Evolutionary conservation across 2,113 vertebrate species (phyloP), one percentile per base, ranked within the genome.

Genomic region (Odontophorus gujanensis): DNA sequence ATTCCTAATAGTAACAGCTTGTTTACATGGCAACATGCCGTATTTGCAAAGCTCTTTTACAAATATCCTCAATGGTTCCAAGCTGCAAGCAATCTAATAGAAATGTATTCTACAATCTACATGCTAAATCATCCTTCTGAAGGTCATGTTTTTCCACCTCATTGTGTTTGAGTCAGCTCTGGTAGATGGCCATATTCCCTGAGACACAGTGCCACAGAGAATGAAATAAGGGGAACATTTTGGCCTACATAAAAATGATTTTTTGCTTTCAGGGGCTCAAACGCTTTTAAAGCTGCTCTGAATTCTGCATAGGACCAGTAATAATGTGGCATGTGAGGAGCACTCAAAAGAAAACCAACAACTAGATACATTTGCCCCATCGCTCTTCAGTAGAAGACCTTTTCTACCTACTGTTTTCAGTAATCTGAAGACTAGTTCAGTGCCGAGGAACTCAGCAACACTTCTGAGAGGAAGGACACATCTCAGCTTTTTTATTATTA

Each of bases 71-170:
- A 40, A 19, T 61, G 69, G 48, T 72, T 92, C 87, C 78, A 85
- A 82, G 72, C 78, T 91, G 72, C 45, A 40, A 93, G 74, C 58
- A 59, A 84, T 63, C 78, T 59, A 85, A 89, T 6, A 95, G 68
- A 83, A 96, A 95, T 68, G 47, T 72, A 90, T 94, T 96, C 87
- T 79, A 72, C 47, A 66, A 91, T 87, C 85, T 75, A 87, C 87
- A 87, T 85, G 79, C 68, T 94, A 85, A 95, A 95, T 92, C 93
- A 89, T 83, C 66, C 85, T 92, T 85, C 87, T 94, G 94, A 97
- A 96, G 89, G 94, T 91, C 95, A 90, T 87, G 87, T 91, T 97
- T 95, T 96, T 95, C 93, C 93, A 95, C 89, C 79, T 95, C 96
- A 89, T 90, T 95, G 79, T 94, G 85, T 93, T 80, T 90, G 79